Base-by-base conservation (phyloP, 2,797 vertebrate genomes). In the Micropoecilia bifurca region DNA sequence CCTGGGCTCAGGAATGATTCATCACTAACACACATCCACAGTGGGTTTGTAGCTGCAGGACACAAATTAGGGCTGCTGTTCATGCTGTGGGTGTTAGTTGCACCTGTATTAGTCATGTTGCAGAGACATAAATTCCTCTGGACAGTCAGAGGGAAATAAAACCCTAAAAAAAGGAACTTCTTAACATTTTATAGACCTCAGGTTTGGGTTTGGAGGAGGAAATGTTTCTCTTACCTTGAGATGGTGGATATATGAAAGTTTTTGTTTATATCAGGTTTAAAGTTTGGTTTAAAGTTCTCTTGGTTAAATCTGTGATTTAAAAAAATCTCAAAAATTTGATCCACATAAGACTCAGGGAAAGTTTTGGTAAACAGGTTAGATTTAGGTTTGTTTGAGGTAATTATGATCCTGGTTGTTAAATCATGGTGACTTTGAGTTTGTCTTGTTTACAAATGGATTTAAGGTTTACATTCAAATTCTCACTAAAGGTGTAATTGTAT, bases 1-100 rank as follows among this genome's bases (percentile, higher is more conserved):
- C 75, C 80, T 72, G 68, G 41, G n/a, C 68, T 80, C 78, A 76
- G 77, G 81, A 85, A 84, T 87, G 81, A 80, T 77, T 77, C 82
- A 80, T 72, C 80, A 41, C 83, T 46, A 66, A 76, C 71, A 74
- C 81, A 59, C 55, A 76, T 33, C 71, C 78, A 73, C 33, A 28
- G 33, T 36, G 55, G 47, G 45, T 66, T 33, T 39, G 75, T 66
- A 46, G 25, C 75, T 73, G 50, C 73, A 48, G 72, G n/a, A 84
- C 41, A 72, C 75, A 80, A 73, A 79, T 81, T 88, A 77, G 75
- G 69, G 77, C 82, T 80, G 77, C 55, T 75, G 50, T 46, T 53
- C 73, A 43, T 47, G 73, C 63, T 73, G 30, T 71, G 74, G 50
- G 43, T 47, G 48, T 77, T 43, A 45, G 30, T 50, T 77, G 74